Base-by-base conservation (phyloP, 2,113 vertebrate species). In the Cryptoleucopteryx plumbea region DNA sequence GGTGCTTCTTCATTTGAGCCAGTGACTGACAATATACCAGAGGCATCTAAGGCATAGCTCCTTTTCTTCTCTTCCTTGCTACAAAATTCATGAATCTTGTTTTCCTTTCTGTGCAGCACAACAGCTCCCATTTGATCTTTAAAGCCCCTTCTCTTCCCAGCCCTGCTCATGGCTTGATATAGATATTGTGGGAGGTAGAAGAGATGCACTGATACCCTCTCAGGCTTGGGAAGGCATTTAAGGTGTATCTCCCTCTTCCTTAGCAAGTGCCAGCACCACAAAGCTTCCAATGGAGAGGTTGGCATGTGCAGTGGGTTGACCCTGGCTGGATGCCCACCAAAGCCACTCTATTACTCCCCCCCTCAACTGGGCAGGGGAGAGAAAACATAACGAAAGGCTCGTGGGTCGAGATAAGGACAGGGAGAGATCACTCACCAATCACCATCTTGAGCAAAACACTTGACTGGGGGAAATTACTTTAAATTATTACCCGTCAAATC, bases 121-220 rank as follows among this genome's bases (percentile, higher is more conserved):
- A 52, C 13, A 47, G 6, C 63, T 89, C 11, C 23, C 11, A 34
- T 84, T n/a, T 25, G 34, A 74, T 10, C 18, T 72, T 82, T 73
- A 74, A 71, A 89, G 12, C 2, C 11, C 10, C 14, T 81, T 71
- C 21, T 71, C 32, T 67, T 78, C 47, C 47, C 31, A 85, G 53
- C 10, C 18, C n/a, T 82, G 23, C 22, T 32, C 0, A 0, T 47
- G 16, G n/a, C 13, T 38, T 47, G 16, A 47, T 75, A 9, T 1
- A 52, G 29, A 6, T 50, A 6, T 6, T 50, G 40, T 34, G 8
- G 42, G 50, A 55, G 26, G 19, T 19, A 58, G n/a, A 52, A 91
- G 47, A 91, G 21, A 21, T 47, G 16, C 26, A 32, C 8, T 50
- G 25, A 55, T 53, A 85, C 19, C 31, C 16, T 81, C 17, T 86